Percentiles rank a stretch among this genome's conserved stretches.
phyloP scores from a whole-genome alignment of 1,140 invertebrate species.

The Reticulitermes speratus region DNA sequence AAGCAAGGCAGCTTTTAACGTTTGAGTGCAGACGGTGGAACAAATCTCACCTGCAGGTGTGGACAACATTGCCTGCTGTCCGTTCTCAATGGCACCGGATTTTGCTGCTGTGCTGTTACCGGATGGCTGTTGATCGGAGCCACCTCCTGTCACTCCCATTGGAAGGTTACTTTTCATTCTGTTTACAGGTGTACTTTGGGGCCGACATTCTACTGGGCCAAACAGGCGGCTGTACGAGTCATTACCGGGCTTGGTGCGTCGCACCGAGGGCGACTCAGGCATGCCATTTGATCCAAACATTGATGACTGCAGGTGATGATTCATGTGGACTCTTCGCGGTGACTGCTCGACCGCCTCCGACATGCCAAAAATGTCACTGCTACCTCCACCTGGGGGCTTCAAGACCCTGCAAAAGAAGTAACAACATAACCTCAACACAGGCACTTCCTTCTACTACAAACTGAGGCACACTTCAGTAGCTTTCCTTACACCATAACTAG shows the following conservation, averaged over 20 bases:
- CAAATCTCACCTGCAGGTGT: background rate
- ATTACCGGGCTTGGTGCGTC: constrained; percentile 52
- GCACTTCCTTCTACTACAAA: background rate
- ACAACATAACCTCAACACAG: background rate
- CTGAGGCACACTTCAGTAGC: background rate
- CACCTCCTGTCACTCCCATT: constrained; percentile 1
- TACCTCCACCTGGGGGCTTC: constrained; percentile 65
- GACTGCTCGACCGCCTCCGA: constrained; percentile 22
- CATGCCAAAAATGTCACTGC: constrained; percentile 61
- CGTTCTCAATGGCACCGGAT: background rate
- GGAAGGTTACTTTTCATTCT: constrained; percentile 43
- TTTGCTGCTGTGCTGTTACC: no score
- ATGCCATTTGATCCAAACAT: constrained; percentile 44
- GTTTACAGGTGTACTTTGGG: constrained; percentile 43
- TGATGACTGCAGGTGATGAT: constrained; percentile 47
- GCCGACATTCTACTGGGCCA: constrained; percentile 42
- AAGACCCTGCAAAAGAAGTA: constrained; percentile 52
- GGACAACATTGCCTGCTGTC: background rate
- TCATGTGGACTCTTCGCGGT: constrained; percentile 43
- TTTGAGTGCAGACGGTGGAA: constrained; percentile 14
- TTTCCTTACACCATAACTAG: background rate
- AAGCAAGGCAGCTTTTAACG: no score
- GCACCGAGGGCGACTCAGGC: constrained; percentile 36
- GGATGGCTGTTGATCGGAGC: background rate
- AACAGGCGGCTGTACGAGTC: constrained; percentile 54